These are phyloP conservation scores for Nemopilema nomurai DNA, from an alignment of 30 jellyfish, hydroid and myxozoan genomes.

Conservation along the genomic window DNA sequence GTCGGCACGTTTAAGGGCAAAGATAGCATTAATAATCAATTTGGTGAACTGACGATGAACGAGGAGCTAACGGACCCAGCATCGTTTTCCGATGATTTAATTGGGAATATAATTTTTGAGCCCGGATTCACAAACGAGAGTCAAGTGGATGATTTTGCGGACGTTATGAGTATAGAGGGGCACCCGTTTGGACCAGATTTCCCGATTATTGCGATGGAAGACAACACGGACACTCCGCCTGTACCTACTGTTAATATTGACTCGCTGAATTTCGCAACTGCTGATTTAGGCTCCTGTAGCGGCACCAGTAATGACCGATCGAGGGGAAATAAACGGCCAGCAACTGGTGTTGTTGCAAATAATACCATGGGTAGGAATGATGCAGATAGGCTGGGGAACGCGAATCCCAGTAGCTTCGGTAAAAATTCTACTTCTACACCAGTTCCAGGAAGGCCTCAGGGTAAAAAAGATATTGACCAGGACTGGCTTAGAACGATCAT, in stretches of 20 bases:
- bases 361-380: neutral
- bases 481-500: constrained; percentile 38
- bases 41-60: constrained; percentile 10
- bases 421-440: constrained; percentile 43
- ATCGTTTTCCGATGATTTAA: constrained; percentile 10
- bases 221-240: neutral
- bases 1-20: constrained; percentile 1
- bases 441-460: constrained; percentile 6
- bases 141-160: constrained; percentile 23
- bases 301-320: neutral
- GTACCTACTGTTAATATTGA: constrained; percentile 29
- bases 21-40: constrained; percentile 2
- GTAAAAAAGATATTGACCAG: constrained; percentile 50
- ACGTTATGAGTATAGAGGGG: constrained; percentile 24
- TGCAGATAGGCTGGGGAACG: neutral
- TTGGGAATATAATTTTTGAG: constrained; percentile 12
- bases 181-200: neutral
- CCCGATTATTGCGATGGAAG: constrained; percentile 14
- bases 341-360: neutral
- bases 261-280: constrained; percentile 1
- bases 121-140: neutral
- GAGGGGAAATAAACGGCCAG: neutral
- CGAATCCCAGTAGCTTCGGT: neutral
- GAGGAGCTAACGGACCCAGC: constrained; percentile 20
- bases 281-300: neutral